These are phyloP conservation scores for Lineus longissimus DNA, from an alignment of 1,140 invertebrate genomes.

Conservation along the genomic window DNA sequence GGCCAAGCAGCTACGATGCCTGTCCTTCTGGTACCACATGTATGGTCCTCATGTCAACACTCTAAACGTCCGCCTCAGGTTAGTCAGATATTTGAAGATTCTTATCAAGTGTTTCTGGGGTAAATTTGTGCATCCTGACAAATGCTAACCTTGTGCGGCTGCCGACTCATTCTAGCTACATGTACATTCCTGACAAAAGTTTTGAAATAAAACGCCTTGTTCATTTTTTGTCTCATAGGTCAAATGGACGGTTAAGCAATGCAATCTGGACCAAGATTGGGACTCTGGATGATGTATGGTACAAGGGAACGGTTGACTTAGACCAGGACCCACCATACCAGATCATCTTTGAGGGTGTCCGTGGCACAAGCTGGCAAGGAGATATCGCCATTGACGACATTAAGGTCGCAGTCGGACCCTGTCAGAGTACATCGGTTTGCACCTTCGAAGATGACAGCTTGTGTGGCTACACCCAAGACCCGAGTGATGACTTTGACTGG, in stretches of 20 bases:
- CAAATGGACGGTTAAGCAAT: conserved; percentile 7
- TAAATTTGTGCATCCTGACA: too few relatives aligned
- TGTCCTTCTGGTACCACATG: conserved; percentile 73
- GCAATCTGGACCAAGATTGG: conserved; percentile 30
- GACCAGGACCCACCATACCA: conserved; percentile 1
- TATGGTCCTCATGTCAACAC: conserved; percentile 57
- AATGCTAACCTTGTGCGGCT: too few relatives aligned
- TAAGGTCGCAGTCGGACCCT: not conserved
- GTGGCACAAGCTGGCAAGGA: conserved; percentile 2
- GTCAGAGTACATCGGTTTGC: not conserved
- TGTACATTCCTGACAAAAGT: too few relatives aligned
- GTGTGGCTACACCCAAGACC: not conserved
- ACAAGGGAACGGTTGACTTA: conserved; percentile 27
- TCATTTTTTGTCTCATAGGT: too few relatives aligned
- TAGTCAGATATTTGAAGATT: too few relatives aligned
- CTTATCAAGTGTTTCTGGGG: too few relatives aligned
- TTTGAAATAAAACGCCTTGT: too few relatives aligned
- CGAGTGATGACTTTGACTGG: not conserved
- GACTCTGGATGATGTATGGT: conserved; percentile 39
- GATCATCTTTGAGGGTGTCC: conserved; percentile 4
- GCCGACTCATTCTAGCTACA: too few relatives aligned
- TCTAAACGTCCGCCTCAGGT: conserved; percentile 34
- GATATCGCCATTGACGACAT: conserved; percentile 34
- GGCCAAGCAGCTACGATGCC: conserved; percentile 23
- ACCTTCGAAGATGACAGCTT: not conserved